phyloP scores from a whole-genome alignment of 2,888 invertebrate species.

The Aplocera efformata region DNA sequence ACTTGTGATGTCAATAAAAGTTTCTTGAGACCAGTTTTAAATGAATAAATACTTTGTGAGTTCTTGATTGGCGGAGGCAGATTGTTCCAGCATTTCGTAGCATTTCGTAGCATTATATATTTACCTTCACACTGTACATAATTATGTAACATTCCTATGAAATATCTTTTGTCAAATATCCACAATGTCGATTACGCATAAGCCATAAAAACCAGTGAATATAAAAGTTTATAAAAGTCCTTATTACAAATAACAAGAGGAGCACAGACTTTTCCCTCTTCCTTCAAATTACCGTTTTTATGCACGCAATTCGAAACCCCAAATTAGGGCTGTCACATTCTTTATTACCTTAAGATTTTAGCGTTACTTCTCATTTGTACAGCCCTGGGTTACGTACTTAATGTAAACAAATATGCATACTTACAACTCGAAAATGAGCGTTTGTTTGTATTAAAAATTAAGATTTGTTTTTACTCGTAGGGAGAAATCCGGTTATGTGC shows the following conservation, averaged over 20 bases:
- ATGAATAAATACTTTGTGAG: no score
- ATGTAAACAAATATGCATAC: constrained; percentile 18
- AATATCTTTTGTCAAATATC: no score
- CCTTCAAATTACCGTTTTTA: constrained; percentile 12
- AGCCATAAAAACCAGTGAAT: no score
- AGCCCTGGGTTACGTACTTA: constrained; percentile 18
- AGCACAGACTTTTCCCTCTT: constrained; percentile 2
- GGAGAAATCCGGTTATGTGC: constrained; percentile 5
- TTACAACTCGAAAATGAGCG: not conserved
- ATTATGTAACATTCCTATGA: no score
- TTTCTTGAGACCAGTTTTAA: no score
- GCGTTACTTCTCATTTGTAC: constrained; percentile 21
- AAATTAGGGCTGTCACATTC: constrained; percentile 19
- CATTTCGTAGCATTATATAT: no score
- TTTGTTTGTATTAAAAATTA: constrained; percentile 13
- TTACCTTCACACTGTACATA: no score
- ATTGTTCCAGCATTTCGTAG: no score
- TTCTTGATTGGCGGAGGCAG: no score
- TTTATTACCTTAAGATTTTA: constrained; percentile 16
- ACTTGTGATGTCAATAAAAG: no score
- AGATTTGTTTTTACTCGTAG: constrained; percentile 4
- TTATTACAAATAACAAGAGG: not conserved
- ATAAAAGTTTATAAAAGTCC: not conserved
- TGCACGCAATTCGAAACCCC: constrained; percentile 14
- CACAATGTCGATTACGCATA: no score